Conservation (phyloP, 1,140 invertebrate species). For the Calephelis nemesis region DNA sequence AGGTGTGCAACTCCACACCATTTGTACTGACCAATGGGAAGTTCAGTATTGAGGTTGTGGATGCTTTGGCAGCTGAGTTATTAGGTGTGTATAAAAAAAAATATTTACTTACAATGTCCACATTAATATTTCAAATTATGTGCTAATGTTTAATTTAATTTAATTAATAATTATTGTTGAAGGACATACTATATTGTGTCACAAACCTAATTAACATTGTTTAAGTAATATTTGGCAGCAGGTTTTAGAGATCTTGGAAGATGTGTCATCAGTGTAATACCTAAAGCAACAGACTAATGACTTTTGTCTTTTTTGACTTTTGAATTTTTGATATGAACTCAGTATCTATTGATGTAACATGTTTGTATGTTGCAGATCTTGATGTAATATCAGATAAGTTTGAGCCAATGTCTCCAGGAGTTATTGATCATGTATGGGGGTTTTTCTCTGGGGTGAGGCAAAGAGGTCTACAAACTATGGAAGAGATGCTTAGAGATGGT, state of each 20-base stretch:
- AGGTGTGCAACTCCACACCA: constrained; percentile 86
- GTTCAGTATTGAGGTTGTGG: constrained; percentile 84
- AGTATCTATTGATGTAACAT: too few relatives aligned
- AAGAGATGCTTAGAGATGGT: constrained; percentile 88
- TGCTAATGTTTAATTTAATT: too few relatives aligned
- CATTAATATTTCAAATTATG: not conserved
- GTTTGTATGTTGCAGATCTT: constrained; percentile 79
- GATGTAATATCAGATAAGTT: constrained; percentile 88
- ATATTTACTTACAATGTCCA: too few relatives aligned
- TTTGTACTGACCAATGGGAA: constrained; percentile 84
- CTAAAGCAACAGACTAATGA: too few relatives aligned
- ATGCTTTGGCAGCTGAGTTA: constrained; percentile 86
- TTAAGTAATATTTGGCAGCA: too few relatives aligned
- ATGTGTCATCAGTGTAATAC: too few relatives aligned
- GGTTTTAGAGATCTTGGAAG: too few relatives aligned
- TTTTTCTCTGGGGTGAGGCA: constrained; percentile 88
- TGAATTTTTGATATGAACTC: too few relatives aligned
- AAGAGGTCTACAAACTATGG: constrained; percentile 87
- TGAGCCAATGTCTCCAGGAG: constrained; percentile 84
- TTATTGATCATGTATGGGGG: constrained; percentile 89
- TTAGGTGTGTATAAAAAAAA: constrained; percentile 70
- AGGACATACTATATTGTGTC: too few relatives aligned
- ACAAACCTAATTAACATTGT: too few relatives aligned
- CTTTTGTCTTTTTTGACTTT: too few relatives aligned
- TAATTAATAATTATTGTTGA: too few relatives aligned